Conservation (phyloP, 2,888 invertebrate genomes). For the Folsomia candida region DNA sequence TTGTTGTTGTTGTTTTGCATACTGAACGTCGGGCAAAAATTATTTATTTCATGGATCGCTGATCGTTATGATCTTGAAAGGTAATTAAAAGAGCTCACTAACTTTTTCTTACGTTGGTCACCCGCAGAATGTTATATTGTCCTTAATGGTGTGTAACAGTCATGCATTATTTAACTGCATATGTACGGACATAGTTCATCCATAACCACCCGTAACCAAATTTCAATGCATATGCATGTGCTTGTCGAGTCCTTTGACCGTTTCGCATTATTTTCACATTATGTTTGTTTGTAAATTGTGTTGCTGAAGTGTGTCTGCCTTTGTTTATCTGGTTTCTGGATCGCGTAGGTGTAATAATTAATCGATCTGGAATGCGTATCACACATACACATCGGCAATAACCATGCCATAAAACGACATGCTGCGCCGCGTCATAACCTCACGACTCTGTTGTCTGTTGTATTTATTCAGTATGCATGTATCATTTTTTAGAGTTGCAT, state of each 20-base stretch:
- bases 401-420: neutral
- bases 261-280: neutral
- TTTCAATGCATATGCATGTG: too few relatives aligned
- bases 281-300: neutral
- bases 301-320: neutral
- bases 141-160: too few relatives aligned
- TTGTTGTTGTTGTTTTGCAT: neutral
- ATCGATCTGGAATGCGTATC: neutral
- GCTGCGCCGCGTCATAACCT: neutral
- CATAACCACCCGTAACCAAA: too few relatives aligned
- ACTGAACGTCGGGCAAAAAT: neutral
- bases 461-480: too few relatives aligned
- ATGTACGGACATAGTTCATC: too few relatives aligned
- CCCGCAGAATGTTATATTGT: too few relatives aligned
- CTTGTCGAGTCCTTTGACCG: too few relatives aligned
- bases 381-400: too few relatives aligned
- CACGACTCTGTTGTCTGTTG: too few relatives aligned
- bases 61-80: constrained; percentile 15
- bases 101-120: too few relatives aligned
- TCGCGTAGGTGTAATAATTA: neutral
- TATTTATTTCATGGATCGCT: constrained; percentile 13
- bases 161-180: too few relatives aligned
- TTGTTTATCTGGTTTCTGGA: neutral
- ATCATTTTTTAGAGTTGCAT: neutral
- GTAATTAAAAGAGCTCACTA: constrained; percentile 1